Evolutionary conservation across 2,888 invertebrate species (phyloP).

Genomic region (Andrena bucephala): DNA sequence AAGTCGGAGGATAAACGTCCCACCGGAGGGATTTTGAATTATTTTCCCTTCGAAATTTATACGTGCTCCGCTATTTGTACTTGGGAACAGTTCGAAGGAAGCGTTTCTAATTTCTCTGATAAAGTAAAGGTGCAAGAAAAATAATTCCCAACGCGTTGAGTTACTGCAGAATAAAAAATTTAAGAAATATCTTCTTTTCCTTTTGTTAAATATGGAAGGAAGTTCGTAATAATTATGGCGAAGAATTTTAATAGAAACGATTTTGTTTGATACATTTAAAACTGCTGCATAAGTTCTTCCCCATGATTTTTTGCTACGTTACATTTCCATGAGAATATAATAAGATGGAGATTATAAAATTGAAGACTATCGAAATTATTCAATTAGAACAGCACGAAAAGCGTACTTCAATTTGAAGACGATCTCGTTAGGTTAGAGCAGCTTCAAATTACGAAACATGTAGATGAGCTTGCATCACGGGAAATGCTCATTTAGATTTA

Average conservation of each 20-base stretch:
- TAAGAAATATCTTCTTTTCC: neutral
- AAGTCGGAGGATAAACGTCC: constrained; percentile 10
- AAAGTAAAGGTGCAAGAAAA: neutral
- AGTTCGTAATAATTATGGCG: neutral
- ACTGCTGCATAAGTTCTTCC: too few species aligned
- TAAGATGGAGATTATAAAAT: too few species aligned
- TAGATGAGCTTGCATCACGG: constrained; percentile 21
- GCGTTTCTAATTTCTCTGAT: neutral
- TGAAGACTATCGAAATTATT: too few species aligned
- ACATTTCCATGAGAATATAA: too few species aligned
- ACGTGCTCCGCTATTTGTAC: neutral
- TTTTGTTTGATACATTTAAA: too few species aligned
- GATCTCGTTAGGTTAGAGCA: too few species aligned
- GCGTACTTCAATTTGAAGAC: too few species aligned
- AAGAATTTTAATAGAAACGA: too few species aligned
- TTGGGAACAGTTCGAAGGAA: neutral
- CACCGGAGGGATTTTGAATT: constrained; percentile 24
- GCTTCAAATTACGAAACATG: neutral
- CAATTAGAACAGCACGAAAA: too few species aligned
- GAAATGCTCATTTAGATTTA: constrained; percentile 31
- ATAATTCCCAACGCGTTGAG: neutral
- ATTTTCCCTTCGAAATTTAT: constrained; percentile 29
- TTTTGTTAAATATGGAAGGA: neutral
- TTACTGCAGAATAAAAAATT: neutral
- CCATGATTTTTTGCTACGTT: too few species aligned